These are phyloP conservation scores for Oryctes rhinoceros DNA, from an alignment of 1,140 invertebrate genomes.

Conservation along the genomic window DNA sequence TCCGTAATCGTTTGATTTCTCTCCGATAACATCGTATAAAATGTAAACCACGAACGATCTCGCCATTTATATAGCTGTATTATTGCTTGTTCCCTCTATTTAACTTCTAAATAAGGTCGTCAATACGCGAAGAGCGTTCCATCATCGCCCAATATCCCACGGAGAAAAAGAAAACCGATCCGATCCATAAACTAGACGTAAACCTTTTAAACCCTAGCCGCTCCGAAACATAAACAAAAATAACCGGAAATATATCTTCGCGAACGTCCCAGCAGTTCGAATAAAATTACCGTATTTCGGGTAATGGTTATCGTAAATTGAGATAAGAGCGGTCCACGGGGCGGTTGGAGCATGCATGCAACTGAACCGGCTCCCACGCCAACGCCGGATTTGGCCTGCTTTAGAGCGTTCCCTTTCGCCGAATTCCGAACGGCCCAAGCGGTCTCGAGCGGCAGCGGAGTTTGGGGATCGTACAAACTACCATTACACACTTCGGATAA, in stretches of 20 bases:
- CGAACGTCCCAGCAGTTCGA: background rate
- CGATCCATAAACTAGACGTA: no score
- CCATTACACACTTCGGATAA: background rate
- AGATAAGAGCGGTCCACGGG: background rate
- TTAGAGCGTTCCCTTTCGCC: background rate
- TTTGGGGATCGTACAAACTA: background rate
- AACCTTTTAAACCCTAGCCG: background rate
- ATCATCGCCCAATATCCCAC: no score
- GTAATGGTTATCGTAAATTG: conserved; percentile 4
- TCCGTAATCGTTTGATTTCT: no score
- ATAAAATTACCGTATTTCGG: conserved; percentile 8
- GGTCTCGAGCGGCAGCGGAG: no score
- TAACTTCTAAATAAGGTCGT: no score
- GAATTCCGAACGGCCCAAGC: no score
- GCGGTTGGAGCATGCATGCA: background rate
- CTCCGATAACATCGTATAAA: no score
- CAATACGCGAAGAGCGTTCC: no score
- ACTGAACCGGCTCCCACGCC: background rate
- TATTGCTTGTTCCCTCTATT: no score
- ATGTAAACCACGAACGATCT: no score
- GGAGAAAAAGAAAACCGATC: background rate
- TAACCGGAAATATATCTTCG: conserved; percentile 5
- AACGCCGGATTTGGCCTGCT: background rate
- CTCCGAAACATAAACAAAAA: background rate
- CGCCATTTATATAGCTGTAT: no score